Base-by-base conservation (phyloP, 2,797 vertebrate species). In the Rhynchotus rufescens region DNA sequence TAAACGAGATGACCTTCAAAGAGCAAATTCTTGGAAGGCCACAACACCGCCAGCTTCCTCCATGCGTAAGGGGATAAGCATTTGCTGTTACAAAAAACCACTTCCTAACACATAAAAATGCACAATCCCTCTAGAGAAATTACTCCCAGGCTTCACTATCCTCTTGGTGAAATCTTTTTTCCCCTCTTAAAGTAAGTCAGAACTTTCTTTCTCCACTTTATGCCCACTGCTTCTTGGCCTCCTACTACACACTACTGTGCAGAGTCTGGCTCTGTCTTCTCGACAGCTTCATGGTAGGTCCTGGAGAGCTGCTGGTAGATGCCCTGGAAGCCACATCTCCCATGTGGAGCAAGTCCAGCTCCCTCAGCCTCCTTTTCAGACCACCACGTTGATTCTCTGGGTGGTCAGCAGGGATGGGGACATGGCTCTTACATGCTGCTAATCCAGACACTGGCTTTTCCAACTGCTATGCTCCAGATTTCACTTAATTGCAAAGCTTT, bases 131-230 rank as follows among this genome's bases (percentile, higher is more conserved):
- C 12, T 26, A 32, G n/a, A n/a, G 54, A 51, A 44, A 2, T 2
- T 2, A 2, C 34, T 42, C 22, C 40, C 23, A 22, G 4, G 8
- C 8, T 13, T 25, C 28, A 45, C 26, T 28, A 44, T 65, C 28
- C 7, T 9, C 17, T 19, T 9, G 32, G 25, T 8, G 2, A 47
- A 52, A 22, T 51, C 14, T 15, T 51, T 51, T 51, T 51, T 13
- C 13, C 38, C 81, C 34, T 15, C 30, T 16, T 49, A 49, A 49
- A 49, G 19, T 4, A 65, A 32, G 17, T 60, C 34, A 60, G 34
- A 75, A 10, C 7, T 6, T 12, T 36, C 34, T 10, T 28, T 2
- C 22, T 65, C 42, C 19, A 9, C 1, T 1, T 1, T 10, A 4
- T 5, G 23, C 10, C 32, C 57, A 23, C 28, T 20, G 5, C 15